Evolutionary conservation across 2,113 vertebrate species (phyloP), one percentile per base, ranked within the genome.

Genomic region (Eulemur rufifrons): DNA sequence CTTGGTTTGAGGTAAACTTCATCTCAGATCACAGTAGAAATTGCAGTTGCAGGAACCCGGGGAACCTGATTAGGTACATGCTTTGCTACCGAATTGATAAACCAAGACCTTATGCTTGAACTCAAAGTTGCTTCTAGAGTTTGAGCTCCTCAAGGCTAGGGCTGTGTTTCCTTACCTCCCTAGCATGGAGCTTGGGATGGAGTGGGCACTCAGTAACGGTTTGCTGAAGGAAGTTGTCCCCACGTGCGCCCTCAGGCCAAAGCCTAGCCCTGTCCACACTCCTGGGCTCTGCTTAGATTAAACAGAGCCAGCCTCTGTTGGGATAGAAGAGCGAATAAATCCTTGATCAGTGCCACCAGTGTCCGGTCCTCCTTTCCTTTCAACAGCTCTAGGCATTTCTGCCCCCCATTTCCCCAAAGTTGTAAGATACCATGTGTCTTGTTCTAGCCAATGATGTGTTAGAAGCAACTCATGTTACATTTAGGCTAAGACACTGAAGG

Each of bases 21-120:
- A 14, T 74, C 56, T 63, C 54, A 37, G 73, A 68, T 85, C 47
- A 61, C 54, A 37, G 20, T 18, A 74, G 50, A 23, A 91, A 91
- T 42, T 69, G 21, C n/a, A 86, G 17, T 37, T 66, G 20, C 20
- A 61, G 34, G 66, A 91, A 37, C 32, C 56, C 34, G 32, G 0
- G 1, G 18, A 5, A 56, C 8, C 17, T 52, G 25, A 42, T 50
- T 37, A 64, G 84, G 87, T 93, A 86, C 21, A 32, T 8, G 54
- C 27, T 71, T 73, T 86, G 42, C 20, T 54, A n/a, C 59, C 64
- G 25, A 88, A 91, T 61, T 54, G 83, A 87, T 87, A 83, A 69
- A 77, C 39, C 32, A n/a, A 93, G 45, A 76, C 56, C 32, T 47
- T 83, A 45, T 6, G 10, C 82, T 47, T 54, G 50, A 42, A 63